These are phyloP conservation scores for Dryobota labecula DNA, from an alignment of 2,888 invertebrate species.

Conservation along the genomic window DNA sequence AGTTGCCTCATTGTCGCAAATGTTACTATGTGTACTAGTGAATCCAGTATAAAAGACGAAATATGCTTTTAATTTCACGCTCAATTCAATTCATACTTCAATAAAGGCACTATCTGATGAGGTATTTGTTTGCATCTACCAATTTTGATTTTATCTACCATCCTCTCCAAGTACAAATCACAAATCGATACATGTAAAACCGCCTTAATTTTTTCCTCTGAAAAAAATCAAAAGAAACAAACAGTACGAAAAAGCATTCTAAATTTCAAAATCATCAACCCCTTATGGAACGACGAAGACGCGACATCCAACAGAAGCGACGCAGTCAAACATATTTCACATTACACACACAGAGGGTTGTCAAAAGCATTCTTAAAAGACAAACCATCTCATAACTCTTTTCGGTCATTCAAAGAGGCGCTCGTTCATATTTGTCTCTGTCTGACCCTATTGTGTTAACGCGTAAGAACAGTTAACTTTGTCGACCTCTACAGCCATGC, in stretches of 20 bases:
- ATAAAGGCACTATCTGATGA: neutral
- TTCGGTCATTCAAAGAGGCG: conserved; percentile 56
- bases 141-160: neutral
- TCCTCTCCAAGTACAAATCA: neutral
- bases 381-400: conserved; percentile 55
- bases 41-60: no score
- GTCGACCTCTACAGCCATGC: conserved; percentile 56
- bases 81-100: neutral
- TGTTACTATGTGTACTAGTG: neutral
- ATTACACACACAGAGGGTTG: conserved; percentile 48
- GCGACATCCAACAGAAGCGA: conserved; percentile 33
- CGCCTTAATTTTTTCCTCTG: no score
- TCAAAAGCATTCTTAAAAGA: conserved; percentile 59
- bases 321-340: conserved; percentile 35
- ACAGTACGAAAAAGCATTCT: no score
- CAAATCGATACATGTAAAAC: neutral
- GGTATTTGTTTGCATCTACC: no score
- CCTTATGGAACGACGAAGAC: no score
- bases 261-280: no score
- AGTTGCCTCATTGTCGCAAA: neutral
- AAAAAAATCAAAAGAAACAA: no score
- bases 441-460: conserved; percentile 64
- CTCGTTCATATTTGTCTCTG: conserved; percentile 66
- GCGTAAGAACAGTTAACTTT: conserved; percentile 60
- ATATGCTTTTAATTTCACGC: neutral